Evolutionary conservation across 1,140 invertebrate species (phyloP).

Genomic region (Zaprionus kolodkinae): DNA sequence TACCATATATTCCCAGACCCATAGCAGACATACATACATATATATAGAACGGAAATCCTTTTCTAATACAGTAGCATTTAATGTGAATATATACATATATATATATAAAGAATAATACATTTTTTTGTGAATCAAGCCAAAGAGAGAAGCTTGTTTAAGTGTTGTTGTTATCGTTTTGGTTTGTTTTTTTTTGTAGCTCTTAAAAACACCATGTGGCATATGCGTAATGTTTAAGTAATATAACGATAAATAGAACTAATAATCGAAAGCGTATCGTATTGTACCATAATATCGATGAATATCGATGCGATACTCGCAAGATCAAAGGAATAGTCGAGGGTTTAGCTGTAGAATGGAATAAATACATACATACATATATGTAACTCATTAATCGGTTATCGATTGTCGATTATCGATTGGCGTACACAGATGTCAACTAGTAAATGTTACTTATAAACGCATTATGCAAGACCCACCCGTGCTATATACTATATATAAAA

Average conservation of each 20-base stretch:
- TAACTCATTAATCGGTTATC: slow-evolving; percentile 10
- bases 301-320: background rate
- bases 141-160: slow-evolving; percentile 23
- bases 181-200: slow-evolving; percentile 25
- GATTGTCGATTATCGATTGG: slow-evolving; percentile 4
- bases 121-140: slow-evolving; percentile 26
- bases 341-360: slow-evolving; percentile 18
- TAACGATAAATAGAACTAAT: slow-evolving; percentile 25
- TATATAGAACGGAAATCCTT: slow-evolving; percentile 8
- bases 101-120: background rate
- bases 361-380: slow-evolving; percentile 21
- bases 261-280: slow-evolving; percentile 17
- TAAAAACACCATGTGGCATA: slow-evolving; percentile 19
- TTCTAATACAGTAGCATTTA: slow-evolving; percentile 31
- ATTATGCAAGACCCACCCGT: slow-evolving; percentile 58
- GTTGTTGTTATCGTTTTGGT: background rate
- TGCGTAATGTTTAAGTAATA: slow-evolving; percentile 28
- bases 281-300: slow-evolving; percentile 12
- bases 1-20: slow-evolving; percentile 8
- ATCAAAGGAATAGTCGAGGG: slow-evolving; percentile 1
- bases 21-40: slow-evolving; percentile 7
- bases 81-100: slow-evolving; percentile 27
- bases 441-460: slow-evolving; percentile 38
- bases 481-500: slow-evolving; percentile 44
- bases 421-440: slow-evolving; percentile 36